Percentiles rank a stretch among this genome's conserved stretches.
Evolutionary conservation across 2,113 vertebrate species (phyloP).

Genomic region (Donacobius atricapilla): DNA sequence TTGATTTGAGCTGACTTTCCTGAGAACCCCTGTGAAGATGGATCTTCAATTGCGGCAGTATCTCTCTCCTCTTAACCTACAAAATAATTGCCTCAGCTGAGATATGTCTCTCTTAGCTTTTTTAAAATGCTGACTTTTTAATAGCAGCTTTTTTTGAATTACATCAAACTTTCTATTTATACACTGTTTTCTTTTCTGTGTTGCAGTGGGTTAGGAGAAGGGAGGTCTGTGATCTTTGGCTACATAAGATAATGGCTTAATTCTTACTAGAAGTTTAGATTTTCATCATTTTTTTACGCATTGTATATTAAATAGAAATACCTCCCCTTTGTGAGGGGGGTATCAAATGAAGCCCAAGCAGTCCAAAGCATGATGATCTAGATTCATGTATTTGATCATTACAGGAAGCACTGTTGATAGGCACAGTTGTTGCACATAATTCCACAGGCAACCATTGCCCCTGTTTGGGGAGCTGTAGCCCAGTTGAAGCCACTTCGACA

Average conservation of each 20-base stretch:
- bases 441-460: not conserved
- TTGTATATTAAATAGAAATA: not conserved
- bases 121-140: constrained; percentile 48
- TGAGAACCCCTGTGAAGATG: constrained; percentile 23
- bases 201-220: not conserved
- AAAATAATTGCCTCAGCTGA: constrained; percentile 51
- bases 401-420: not conserved
- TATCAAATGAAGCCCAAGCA: not conserved
- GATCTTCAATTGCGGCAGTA: constrained; percentile 30
- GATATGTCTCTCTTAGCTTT: constrained; percentile 36
- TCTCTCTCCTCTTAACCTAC: constrained; percentile 47
- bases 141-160: constrained; percentile 15
- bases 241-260: not conserved
- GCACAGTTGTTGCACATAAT: fast-evolving
- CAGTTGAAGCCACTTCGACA: not conserved
- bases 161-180: constrained; percentile 19
- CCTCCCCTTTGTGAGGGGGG: not conserved
- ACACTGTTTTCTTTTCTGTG: not conserved
- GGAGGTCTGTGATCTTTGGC: not conserved
- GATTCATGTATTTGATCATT: not conserved
- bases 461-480: not conserved
- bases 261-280: not conserved
- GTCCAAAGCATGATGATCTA: not conserved
- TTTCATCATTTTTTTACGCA: not conserved
- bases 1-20: constrained; percentile 16